Evolutionary conservation across 2,888 invertebrate genomes (phyloP), one percentile per base, ranked within the genome.

Genomic region (Mesorhabditis sp.): DNA sequence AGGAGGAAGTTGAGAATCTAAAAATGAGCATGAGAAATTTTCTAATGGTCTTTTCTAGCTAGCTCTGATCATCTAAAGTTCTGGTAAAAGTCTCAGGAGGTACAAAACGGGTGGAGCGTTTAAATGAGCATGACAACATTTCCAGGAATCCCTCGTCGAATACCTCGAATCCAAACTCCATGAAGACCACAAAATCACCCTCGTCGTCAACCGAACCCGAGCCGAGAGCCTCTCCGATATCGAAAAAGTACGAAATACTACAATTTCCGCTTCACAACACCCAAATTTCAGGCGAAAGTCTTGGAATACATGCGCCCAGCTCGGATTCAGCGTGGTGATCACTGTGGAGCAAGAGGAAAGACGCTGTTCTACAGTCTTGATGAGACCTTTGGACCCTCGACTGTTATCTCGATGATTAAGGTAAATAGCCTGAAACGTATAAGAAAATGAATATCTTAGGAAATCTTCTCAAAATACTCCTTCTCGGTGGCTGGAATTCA

Each of bases 171-270:
- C 58, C 58, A 50, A 50, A 50, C 10, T 50, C 10, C 58, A 50
- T 50, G 58, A 50, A 50, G 58, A 50, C n/a, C 7, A 13, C 58
- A 50, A 50, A n/a, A 50, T 50, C n/a, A 50, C 58, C n/a, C 58
- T n/a, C 10, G n/a, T 50, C n/a, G 58, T 50, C 58, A 50, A 50
- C n/a, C 58, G 58, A 50, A 50, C 58, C n/a, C 58, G 58, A 50
- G 58, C n/a, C 10, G n/a, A 50, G 58, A 50, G 58, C n/a, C 58
- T 50, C n/a, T 10, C 58, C 2, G 58, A 50, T 13, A 50, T 50
- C n/a, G 58, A 50, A 50, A 50, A 50, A n/a, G 58, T 50, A 50
- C 58, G 7, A 10, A 50, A 50, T 50, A n/a, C 58, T n/a, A 50
- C 7, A 50, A n/a, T 13, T 28, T 28, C 28, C 7, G n/a, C 58